phyloP scores from a whole-genome alignment of 2,888 invertebrate species.

The Galerucella calmariensis region DNA sequence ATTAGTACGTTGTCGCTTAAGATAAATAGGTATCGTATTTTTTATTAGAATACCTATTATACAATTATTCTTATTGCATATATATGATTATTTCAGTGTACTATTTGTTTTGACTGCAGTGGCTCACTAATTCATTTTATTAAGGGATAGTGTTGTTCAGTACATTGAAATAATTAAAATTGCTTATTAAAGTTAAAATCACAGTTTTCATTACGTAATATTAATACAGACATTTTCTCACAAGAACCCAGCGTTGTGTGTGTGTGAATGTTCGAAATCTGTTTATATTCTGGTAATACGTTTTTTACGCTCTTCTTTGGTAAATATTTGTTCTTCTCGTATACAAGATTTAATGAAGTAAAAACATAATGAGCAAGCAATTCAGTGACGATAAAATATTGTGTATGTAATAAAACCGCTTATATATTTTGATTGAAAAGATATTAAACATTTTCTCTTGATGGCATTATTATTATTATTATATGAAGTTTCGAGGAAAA shows the following conservation, averaged over 20 bases:
- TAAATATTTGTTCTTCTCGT: slow-evolving; percentile 55
- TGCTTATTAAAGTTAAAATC: not conserved
- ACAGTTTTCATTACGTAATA: slow-evolving; percentile 2
- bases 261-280: slow-evolving; percentile 45
- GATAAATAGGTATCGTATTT: no score
- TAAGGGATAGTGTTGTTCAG: not conserved
- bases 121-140: not conserved
- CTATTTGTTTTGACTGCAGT: no score
- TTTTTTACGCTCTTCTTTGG: slow-evolving; percentile 52
- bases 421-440: slow-evolving; percentile 8
- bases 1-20: no score
- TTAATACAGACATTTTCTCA: slow-evolving; percentile 40
- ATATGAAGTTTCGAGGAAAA: not conserved
- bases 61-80: no score
- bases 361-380: slow-evolving; percentile 50
- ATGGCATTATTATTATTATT: no score
- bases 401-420: slow-evolving; percentile 15
- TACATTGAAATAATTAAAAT: not conserved
- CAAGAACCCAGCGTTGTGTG: slow-evolving; percentile 39
- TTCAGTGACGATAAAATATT: slow-evolving; percentile 15
- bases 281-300: slow-evolving; percentile 52
- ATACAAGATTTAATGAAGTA: slow-evolving; percentile 54
- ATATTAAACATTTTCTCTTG: slow-evolving; percentile 6
- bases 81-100: no score
- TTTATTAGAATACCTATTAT: no score